A percentile compares a stretch with the other conserved stretches of the same genome.
These are phyloP conservation scores for Strigamia maritima DNA, from an alignment of 2,888 invertebrate genomes.

Conservation along the genomic window DNA sequence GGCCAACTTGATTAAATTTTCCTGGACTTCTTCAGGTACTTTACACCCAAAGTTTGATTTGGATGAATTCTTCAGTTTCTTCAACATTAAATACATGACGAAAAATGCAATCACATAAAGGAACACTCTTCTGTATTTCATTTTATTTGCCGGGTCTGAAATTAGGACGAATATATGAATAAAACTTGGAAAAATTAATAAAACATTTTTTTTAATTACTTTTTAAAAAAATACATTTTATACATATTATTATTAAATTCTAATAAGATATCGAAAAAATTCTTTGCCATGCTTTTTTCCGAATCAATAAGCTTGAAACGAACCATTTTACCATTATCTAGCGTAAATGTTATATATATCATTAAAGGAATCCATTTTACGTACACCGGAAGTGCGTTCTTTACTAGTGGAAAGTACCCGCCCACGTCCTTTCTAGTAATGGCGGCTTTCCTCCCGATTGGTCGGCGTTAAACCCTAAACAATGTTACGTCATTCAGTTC, in stretches of 20 bases:
- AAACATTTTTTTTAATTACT: no score
- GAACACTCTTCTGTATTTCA: neutral
- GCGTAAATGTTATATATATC: neutral
- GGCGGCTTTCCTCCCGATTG: neutral
- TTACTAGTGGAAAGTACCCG: neutral
- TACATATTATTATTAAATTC: no score
- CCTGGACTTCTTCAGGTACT: slow-evolving; percentile 38
- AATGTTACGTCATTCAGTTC: slow-evolving; percentile 28
- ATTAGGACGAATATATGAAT: neutral
- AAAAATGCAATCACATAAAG: neutral
- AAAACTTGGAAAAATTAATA: neutral
- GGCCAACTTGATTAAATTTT: slow-evolving; percentile 50
- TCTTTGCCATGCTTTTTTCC: no score
- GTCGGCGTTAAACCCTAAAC: neutral
- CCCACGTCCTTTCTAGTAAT: neutral
- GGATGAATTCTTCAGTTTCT: neutral
- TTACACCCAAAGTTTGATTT: slow-evolving; percentile 7
- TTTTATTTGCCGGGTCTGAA: neutral
- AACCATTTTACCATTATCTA: no score
- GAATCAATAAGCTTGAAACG: no score
- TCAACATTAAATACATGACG: neutral
- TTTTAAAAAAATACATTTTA: no score
- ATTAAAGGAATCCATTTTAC: neutral
- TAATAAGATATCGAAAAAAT: no score
- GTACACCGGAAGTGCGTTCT: neutral